Percentiles rank a stretch among this genome's conserved stretches.
Conservation (phyloP, 35 echinoderm and acorn worm species). For the Lytechinus variegatus region DNA sequence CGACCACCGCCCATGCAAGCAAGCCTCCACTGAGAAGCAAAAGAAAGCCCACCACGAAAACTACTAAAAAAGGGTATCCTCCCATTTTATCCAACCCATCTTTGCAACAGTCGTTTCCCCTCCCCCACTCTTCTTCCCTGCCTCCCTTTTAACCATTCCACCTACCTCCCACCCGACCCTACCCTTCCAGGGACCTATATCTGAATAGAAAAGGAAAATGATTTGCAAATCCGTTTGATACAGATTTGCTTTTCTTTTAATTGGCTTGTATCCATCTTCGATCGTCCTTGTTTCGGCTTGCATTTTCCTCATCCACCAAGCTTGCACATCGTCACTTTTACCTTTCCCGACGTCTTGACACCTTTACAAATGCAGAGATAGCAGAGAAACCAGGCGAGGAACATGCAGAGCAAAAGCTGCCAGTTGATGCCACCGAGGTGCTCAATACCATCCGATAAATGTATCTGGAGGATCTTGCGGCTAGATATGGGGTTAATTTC, state of each 20-base stretch:
- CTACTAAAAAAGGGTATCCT: neutral
- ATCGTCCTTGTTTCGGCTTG: conserved; percentile 41
- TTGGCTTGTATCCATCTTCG: conserved; percentile 23
- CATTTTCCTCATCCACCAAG: conserved; percentile 44
- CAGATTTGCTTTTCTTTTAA: conserved; percentile 30
- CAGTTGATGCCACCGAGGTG: conserved; percentile 86
- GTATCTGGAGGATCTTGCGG: conserved; percentile 88
- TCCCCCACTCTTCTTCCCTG: neutral
- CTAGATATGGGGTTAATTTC: conserved; percentile 61
- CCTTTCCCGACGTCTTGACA: conserved; percentile 97
- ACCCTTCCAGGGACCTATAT: neutral
- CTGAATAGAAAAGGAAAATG: neutral
- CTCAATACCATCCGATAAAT: conserved; percentile 79
- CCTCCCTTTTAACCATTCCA: neutral
- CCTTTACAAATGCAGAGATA: conserved; percentile 98
- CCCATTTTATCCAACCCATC: neutral
- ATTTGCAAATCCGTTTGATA: neutral
- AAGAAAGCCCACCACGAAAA: neutral
- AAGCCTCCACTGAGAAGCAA: conserved; percentile 1
- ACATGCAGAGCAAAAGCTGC: conserved; percentile 81
- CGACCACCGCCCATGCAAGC: conserved; percentile 39
- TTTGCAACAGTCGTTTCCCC: neutral
- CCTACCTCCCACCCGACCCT: neutral
- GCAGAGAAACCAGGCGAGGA: conserved; percentile 82
- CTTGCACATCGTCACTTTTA: conserved; percentile 47